Conservation (phyloP, 2,888 invertebrate species). For the Timema cristinae region DNA sequence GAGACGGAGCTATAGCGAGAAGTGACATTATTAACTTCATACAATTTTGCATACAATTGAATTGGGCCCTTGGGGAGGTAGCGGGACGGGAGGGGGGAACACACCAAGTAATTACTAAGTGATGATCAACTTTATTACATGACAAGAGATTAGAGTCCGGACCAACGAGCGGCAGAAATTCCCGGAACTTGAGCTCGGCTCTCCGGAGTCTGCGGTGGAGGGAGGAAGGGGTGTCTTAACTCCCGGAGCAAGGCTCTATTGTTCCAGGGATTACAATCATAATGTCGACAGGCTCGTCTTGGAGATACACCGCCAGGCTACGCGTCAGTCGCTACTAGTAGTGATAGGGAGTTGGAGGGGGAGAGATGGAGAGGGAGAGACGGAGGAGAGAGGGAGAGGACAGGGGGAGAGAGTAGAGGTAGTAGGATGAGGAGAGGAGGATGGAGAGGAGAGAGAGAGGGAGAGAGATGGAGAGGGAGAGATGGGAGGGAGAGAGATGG, state of each 20-base stretch:
- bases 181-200: not conserved
- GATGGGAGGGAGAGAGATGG: not conserved
- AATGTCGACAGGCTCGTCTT: too few relatives aligned
- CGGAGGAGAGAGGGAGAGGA: not conserved
- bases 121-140: conserved; percentile 16
- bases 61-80: conserved; percentile 4
- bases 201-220: too few relatives aligned
- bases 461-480: not conserved
- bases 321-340: too few relatives aligned
- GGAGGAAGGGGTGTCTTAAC: too few relatives aligned
- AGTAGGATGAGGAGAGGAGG: not conserved
- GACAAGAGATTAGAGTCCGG: not conserved
- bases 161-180: not conserved
- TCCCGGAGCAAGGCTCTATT: too few relatives aligned
- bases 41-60: conserved; percentile 28
- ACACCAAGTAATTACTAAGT: conserved; percentile 14
- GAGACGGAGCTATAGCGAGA: not conserved
- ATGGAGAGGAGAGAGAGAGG: not conserved
- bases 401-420: not conserved
- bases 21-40: conserved; percentile 27
- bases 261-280: too few relatives aligned
- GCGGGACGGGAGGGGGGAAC: not conserved
- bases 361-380: not conserved
- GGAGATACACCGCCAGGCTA: too few relatives aligned
- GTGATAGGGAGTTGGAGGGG: not conserved